phyloP scores from a whole-genome alignment of 2,113 vertebrate species.

The Heloderma charlesbogerti region DNA sequence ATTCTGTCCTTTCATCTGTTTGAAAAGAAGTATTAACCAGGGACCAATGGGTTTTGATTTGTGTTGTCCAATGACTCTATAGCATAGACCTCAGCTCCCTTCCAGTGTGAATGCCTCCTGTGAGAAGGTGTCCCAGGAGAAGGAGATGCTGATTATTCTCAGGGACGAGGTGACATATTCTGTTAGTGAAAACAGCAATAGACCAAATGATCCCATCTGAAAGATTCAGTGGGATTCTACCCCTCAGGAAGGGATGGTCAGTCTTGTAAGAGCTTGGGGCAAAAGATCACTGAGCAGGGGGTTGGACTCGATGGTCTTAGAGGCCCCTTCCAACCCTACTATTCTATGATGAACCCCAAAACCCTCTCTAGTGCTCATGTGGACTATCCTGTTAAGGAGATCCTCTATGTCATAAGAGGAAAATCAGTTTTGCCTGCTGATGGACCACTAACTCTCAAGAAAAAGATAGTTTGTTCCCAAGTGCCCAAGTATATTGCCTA shows the following conservation, averaged over 20 bases:
- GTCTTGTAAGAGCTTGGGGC: no score
- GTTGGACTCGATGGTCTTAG: no score
- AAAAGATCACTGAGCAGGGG: no score
- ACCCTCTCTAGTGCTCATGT: not conserved
- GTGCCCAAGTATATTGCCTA: not conserved
- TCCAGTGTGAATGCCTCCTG: not conserved
- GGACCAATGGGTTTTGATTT: not conserved
- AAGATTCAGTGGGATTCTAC: not conserved
- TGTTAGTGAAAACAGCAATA: not conserved
- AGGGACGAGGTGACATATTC: not conserved
- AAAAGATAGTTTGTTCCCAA: not conserved
- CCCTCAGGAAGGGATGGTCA: not conserved
- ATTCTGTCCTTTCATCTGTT: not conserved
- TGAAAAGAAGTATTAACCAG: not conserved
- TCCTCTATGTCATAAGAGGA: not conserved
- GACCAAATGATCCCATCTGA: not conserved
- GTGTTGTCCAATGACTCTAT: not conserved
- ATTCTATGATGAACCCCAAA: no score
- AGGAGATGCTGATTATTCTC: not conserved
- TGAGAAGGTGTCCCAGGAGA: not conserved
- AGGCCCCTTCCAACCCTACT: no score
- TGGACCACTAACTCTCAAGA: not conserved
- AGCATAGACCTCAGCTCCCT: not conserved
- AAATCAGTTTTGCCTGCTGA: not conserved
- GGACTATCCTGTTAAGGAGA: not conserved